Evolutionary conservation across 2,888 invertebrate genomes (phyloP), one percentile per base, ranked within the genome.

Genomic region (Nasonia oneida): DNA sequence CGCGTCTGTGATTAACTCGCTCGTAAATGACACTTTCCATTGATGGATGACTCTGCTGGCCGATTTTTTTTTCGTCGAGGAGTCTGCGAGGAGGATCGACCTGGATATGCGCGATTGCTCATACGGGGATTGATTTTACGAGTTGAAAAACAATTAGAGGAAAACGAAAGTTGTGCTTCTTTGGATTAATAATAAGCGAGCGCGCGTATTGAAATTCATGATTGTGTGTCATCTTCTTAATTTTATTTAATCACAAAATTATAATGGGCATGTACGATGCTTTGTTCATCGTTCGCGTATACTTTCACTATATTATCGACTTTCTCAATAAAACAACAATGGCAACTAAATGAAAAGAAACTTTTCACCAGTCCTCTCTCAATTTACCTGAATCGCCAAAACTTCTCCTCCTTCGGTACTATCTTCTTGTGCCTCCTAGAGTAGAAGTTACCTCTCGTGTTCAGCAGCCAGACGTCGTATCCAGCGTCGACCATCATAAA

Each of bases 401-500:
- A 90, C 76, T 89, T 85, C 5, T 88, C 83, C 18, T 89, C 88
- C 39, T 85, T 88, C 2, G 88, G 81, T 0, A 87, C 71, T 37
- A 90, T 23, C 37, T 78, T 85, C 23, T 87, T 87, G 84, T 90
- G 90, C 75, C 89, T 87, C 47, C 86, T 88, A 12, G 88, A 87
- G 73, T 90, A 90, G 76, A 86, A 89, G 85, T 90, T 90, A 23
- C 90, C 90, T 33, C 90, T 88, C 1, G 82, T 82, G 77, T 90
- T 90, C 77, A 89, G 6, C 3, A 88, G 80, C 90, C 90, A 90
- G 8, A 90, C 90, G 71, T 90, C 90, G 57, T 89, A 90, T 5
- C 90, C 90, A 70, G 87, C 86, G 81, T 90, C 90, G 42, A 87
- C 89, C 78, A 90, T 39, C 67, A 88, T 73, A 73, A 88, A 90